Evolutionary conservation across 2,113 vertebrate species (phyloP).

Genomic region (Lophura nycthemera): DNA sequence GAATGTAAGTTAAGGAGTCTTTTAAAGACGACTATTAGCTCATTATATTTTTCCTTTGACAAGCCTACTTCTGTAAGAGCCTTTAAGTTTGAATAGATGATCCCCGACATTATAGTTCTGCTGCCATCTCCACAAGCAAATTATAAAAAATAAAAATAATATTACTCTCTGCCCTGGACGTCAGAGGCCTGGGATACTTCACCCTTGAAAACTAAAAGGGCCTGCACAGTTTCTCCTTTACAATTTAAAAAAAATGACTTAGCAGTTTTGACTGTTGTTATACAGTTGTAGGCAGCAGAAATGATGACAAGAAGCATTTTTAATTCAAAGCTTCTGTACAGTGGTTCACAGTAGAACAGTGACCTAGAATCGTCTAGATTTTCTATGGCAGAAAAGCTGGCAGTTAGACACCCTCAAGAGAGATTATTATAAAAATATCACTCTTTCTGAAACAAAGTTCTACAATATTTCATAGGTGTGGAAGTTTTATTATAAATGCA

Average conservation of each 20-base stretch:
- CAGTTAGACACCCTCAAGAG: background rate
- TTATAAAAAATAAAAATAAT: background rate
- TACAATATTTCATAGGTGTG: background rate
- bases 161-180: background rate
- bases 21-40: background rate
- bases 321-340: constrained; percentile 46
- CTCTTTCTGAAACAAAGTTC: background rate
- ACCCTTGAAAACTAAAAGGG: background rate
- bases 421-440: background rate
- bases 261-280: background rate
- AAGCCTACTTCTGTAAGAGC: background rate
- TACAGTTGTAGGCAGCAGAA: background rate
- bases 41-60: background rate
- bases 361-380: constrained; percentile 40
- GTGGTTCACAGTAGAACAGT: background rate
- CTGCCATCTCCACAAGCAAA: background rate
- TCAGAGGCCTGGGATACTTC: background rate
- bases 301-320: background rate
- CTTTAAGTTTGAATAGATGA: background rate
- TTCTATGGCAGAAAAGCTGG: background rate
- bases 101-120: background rate
- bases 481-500: background rate
- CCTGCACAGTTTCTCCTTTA: background rate
- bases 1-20: background rate
- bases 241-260: background rate